These are phyloP conservation scores for Platysteira castanea DNA, from an alignment of 2,113 vertebrate species.

Conservation along the genomic window DNA sequence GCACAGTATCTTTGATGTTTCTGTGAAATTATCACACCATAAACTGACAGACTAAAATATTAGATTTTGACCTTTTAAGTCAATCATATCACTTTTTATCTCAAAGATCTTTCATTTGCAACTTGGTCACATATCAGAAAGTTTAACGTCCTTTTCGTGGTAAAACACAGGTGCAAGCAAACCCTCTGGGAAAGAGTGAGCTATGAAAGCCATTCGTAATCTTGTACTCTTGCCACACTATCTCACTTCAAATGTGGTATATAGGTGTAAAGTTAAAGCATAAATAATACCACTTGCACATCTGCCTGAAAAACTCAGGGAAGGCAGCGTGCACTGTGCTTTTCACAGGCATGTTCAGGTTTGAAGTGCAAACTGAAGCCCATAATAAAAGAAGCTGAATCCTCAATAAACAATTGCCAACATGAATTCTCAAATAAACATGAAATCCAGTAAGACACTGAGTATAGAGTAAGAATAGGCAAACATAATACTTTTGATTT, in stretches of 20 bases:
- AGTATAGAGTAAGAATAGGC: neutral
- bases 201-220: constrained; percentile 52
- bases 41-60: constrained; percentile 56
- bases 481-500: neutral
- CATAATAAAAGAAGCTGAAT: neutral
- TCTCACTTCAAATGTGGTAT: constrained; percentile 63
- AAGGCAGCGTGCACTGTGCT: neutral
- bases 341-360: neutral
- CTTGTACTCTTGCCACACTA: constrained; percentile 39
- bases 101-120: constrained; percentile 41
- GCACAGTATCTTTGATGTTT: neutral
- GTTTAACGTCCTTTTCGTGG: constrained; percentile 54
- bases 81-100: constrained; percentile 56
- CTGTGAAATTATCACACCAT: constrained; percentile 11
- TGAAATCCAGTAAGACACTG: neutral
- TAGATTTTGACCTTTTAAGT: constrained; percentile 53
- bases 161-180: constrained; percentile 65
- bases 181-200: constrained; percentile 58
- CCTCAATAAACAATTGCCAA: neutral
- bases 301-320: constrained; percentile 39
- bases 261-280: constrained; percentile 31
- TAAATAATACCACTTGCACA: constrained; percentile 48
- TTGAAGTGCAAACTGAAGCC: neutral
- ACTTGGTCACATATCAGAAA: constrained; percentile 62
- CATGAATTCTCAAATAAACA: neutral